Percentiles rank a stretch among this genome's conserved stretches.
These are phyloP conservation scores for Rousettus madagascariensis DNA, from an alignment of 2,797 vertebrate species.

Conservation along the genomic window DNA sequence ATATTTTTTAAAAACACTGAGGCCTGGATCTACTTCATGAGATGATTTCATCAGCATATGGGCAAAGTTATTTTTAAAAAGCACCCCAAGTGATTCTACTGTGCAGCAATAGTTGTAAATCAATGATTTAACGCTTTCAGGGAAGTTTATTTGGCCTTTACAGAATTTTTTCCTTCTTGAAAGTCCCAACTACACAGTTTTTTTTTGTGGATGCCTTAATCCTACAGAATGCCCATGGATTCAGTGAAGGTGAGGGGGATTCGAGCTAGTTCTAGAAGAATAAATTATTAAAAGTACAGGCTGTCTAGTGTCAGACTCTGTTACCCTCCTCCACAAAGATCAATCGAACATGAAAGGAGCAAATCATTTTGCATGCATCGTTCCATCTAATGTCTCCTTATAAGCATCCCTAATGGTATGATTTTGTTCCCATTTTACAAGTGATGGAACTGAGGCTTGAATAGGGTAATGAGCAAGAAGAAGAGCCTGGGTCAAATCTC, in stretches of 20 bases:
- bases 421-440: background rate
- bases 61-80: background rate
- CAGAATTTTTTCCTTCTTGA: background rate
- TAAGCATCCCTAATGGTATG: background rate
- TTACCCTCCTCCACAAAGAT: background rate
- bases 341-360: background rate
- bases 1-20: background rate
- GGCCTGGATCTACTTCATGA: background rate
- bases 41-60: background rate
- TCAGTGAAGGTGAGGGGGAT: background rate
- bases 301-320: background rate
- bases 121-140: background rate
- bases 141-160: background rate
- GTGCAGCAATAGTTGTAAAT: background rate
- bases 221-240: background rate
- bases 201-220: background rate
- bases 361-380: background rate
- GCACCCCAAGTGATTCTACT: background rate
- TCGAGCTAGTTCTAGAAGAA: background rate
- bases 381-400: background rate
- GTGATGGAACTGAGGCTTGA: background rate
- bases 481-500: background rate
- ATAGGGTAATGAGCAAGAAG: background rate
- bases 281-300: background rate
- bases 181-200: background rate